phyloP scores from a whole-genome alignment of 53 echinoderm and acorn worm species.

The Hippasteria phrygiana region DNA sequence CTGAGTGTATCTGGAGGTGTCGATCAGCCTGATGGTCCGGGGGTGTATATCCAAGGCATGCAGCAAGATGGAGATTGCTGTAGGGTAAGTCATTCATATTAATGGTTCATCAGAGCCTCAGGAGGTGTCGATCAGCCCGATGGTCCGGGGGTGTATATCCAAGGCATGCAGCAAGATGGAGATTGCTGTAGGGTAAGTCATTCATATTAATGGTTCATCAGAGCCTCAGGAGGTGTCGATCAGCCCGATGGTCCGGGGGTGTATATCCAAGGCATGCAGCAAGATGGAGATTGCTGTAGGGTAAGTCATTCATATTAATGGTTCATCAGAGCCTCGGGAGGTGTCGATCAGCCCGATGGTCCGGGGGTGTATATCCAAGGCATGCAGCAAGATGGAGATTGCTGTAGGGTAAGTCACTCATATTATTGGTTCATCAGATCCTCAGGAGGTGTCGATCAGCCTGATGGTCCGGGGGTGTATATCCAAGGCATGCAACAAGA shows the following conservation, averaged over 20 bases:
- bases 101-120: too few species aligned
- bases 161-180: slow-evolving; percentile 81
- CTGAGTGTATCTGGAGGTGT: slow-evolving; percentile 83
- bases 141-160: slow-evolving; percentile 81
- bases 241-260: slow-evolving; percentile 78
- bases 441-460: slow-evolving; percentile 73
- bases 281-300: slow-evolving; percentile 87
- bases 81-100: slow-evolving; percentile 70
- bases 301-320: slow-evolving; percentile 69
- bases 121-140: slow-evolving; percentile 81
- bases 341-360: slow-evolving; percentile 75
- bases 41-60: slow-evolving; percentile 79
- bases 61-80: slow-evolving; percentile 87
- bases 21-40: slow-evolving; percentile 75
- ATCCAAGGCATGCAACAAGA: slow-evolving; percentile 79
- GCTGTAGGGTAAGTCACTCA: slow-evolving; percentile 72
- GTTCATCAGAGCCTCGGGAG: slow-evolving; percentile 86
- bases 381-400: slow-evolving; percentile 87
- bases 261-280: slow-evolving; percentile 77
- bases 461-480: slow-evolving; percentile 76
- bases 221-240: slow-evolving; percentile 83
- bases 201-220: too few species aligned
- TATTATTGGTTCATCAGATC: too few species aligned
- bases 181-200: slow-evolving; percentile 84
- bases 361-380: slow-evolving; percentile 80